Conservation (phyloP, 2,797 vertebrate genomes). For the Rhynchonycteris naso region DNA sequence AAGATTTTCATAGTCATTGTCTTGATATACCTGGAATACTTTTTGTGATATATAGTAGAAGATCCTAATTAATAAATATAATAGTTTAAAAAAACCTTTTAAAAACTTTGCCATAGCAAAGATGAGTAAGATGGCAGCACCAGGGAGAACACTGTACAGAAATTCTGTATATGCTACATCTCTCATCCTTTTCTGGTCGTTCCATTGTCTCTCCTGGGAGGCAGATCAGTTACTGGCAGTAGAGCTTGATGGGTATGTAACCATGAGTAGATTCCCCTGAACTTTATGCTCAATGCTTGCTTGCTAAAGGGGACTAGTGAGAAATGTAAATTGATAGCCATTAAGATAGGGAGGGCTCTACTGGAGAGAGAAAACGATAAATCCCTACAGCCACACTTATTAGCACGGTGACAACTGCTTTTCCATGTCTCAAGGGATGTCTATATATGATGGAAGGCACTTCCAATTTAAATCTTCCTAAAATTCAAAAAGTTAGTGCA, state of each 20-base stretch:
- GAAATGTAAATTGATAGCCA: not conserved
- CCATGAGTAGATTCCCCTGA: not conserved
- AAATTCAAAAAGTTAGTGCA: not conserved
- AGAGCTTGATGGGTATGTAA: not conserved
- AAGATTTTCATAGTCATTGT: not conserved
- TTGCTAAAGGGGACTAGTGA: not conserved
- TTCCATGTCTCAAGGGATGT: not conserved
- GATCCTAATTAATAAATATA: not conserved
- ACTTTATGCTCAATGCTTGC: not conserved
- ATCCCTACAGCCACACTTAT: not conserved
- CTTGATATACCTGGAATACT: not conserved
- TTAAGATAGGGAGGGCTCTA: not conserved
- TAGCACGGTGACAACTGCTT: not conserved
- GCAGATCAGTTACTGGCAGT: not conserved
- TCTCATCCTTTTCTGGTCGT: accelerated
- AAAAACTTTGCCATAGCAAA: not conserved
- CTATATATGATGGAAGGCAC: not conserved
- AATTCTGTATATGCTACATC: no score
- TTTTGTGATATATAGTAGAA: not conserved
- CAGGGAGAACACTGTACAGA: not conserved
- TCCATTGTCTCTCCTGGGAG: not conserved
- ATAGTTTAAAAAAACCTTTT: not conserved
- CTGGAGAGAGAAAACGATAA: not conserved
- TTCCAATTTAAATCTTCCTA: not conserved
- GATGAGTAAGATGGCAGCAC: not conserved